Conservation (phyloP, 2,113 vertebrate genomes). For the Upupa epops region DNA sequence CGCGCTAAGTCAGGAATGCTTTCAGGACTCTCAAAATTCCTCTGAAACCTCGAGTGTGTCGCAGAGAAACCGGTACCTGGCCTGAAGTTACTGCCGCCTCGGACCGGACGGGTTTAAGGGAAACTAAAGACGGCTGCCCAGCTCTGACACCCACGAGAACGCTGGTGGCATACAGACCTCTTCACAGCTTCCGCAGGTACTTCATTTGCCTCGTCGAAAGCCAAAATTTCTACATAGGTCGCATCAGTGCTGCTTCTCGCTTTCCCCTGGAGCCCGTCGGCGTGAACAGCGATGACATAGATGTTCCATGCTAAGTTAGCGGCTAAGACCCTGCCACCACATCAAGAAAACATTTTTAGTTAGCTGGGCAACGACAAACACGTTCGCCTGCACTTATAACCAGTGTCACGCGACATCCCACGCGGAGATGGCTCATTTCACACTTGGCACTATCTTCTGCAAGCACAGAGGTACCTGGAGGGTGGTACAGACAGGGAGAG, state of each 20-base stretch:
- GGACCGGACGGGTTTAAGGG: too few relatives aligned
- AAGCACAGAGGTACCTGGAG: too few relatives aligned
- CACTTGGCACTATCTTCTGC: too few relatives aligned
- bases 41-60: background rate
- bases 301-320: constrained; percentile 63
- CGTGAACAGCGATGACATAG: constrained; percentile 45
- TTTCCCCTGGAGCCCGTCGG: background rate
- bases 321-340: constrained; percentile 67
- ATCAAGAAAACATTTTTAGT: background rate
- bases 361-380: background rate
- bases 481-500: too few relatives aligned
- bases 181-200: constrained; percentile 51
- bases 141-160: background rate
- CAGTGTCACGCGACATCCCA: too few relatives aligned
- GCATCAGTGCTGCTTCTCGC: background rate
- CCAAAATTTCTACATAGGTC: constrained; percentile 60
- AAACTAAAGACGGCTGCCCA: background rate
- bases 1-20: background rate
- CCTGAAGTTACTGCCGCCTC: too few relatives aligned
- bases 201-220: background rate
- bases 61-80: background rate
- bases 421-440: too few relatives aligned
- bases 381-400: background rate
- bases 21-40: background rate
- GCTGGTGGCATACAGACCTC: constrained; percentile 58